Conservation (phyloP, 64 coral and sea anemone species). For the Montipora sp. region DNA sequence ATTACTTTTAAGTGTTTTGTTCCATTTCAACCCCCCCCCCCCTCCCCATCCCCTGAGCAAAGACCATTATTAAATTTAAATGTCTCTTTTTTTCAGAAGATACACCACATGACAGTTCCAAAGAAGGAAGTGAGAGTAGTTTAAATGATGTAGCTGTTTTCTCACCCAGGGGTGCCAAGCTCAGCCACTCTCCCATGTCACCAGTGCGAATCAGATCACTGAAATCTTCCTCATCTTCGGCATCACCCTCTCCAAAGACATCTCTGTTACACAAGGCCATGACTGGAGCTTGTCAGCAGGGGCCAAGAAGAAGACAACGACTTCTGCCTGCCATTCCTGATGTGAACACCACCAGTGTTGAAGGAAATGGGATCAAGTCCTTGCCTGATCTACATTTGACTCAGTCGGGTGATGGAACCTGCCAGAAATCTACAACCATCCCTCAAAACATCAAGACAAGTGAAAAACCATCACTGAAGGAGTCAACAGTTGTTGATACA, state of each 20-base stretch:
- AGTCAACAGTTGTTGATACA: not conserved
- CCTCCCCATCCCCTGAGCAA: no score
- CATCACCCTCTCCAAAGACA: constrained; percentile 14
- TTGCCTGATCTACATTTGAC: not conserved
- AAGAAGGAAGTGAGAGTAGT: not conserved
- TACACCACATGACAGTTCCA: not conserved
- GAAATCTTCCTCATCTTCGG: not conserved
- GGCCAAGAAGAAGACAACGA: not conserved
- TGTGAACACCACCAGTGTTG: not conserved
- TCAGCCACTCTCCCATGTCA: not conserved
- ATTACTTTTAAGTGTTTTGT: no score
- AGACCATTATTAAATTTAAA: not conserved
- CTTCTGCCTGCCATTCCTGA: constrained; percentile 14
- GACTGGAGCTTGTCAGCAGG: not conserved
- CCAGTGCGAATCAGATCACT: not conserved
- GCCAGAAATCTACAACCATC: not conserved
- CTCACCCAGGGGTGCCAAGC: not conserved
- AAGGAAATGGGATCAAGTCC: not conserved
- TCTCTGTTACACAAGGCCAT: constrained; percentile 22
- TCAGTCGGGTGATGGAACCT: not conserved
- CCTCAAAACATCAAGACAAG: not conserved
- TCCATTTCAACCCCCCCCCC: no score
- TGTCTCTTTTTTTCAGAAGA: not conserved
- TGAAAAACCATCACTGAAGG: not conserved
- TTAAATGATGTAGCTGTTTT: not conserved